Evolutionary conservation across 2,797 vertebrate genomes (phyloP).

Genomic region (Lacerta bilineata): DNA sequence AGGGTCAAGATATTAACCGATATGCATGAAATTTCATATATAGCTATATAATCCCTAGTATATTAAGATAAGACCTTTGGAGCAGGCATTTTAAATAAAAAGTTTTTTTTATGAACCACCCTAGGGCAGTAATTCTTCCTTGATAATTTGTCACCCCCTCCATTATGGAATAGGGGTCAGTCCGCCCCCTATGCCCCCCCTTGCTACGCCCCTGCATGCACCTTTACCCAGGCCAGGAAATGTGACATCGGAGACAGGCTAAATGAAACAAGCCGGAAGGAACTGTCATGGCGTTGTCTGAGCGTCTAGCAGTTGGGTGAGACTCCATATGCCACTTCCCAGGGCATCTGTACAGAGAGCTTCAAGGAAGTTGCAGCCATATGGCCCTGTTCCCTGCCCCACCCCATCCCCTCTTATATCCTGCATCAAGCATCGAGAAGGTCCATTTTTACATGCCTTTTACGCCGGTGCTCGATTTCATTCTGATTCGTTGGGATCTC

Average conservation of each 20-base stretch:
- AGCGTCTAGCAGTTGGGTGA: neutral
- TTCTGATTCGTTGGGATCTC: neutral
- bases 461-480: neutral
- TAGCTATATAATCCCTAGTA: no score
- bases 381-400: neutral
- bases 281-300: neutral
- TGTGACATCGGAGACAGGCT: neutral
- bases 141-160: no score
- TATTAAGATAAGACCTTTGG: no score
- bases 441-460: neutral
- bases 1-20: no score
- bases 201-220: neutral
- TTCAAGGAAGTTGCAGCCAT: neutral
- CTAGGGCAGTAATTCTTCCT: no score
- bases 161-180: no score
- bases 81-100: no score
- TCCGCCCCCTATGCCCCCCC: no score
- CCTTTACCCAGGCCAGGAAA: neutral
- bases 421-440: neutral
- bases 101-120: no score
- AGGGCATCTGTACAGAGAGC: constrained; percentile 1
- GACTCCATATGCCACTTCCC: neutral
- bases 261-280: neutral
- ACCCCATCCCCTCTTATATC: neutral
- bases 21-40: no score